These are phyloP conservation scores for Aphelinus certus DNA, from an alignment of 1,140 invertebrate species.

Conservation along the genomic window DNA sequence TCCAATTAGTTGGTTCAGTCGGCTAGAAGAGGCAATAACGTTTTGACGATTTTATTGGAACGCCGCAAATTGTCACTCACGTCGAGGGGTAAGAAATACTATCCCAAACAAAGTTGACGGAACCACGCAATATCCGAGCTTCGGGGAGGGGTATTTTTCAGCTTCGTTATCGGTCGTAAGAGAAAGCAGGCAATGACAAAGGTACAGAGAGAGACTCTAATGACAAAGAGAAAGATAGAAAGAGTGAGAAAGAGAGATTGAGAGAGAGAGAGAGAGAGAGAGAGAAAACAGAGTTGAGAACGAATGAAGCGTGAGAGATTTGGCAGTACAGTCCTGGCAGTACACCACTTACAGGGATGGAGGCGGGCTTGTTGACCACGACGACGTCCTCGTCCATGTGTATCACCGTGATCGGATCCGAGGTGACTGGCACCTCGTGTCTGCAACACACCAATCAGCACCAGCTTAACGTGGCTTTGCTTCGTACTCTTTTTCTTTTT, in stretches of 20 bases:
- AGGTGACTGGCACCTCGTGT: slow-evolving; percentile 97
- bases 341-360: slow-evolving; percentile 92
- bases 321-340: slow-evolving; percentile 77
- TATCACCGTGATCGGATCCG: slow-evolving; percentile 92
- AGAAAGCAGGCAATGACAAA: slow-evolving; percentile 3
- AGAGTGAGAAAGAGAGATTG: slow-evolving; percentile 25
- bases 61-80: too few species aligned
- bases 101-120: too few species aligned
- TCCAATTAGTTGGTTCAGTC: too few species aligned
- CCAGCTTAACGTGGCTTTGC: slow-evolving; percentile 67
- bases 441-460: slow-evolving; percentile 76
- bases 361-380: slow-evolving; percentile 99
- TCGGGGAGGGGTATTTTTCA: too few species aligned
- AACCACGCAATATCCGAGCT: too few species aligned
- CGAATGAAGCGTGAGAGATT: slow-evolving; percentile 35
- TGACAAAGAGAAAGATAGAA: slow-evolving; percentile 20
- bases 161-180: neutral
- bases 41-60: too few species aligned
- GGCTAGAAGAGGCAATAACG: too few species aligned
- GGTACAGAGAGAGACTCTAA: slow-evolving; percentile 15
- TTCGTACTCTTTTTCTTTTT: slow-evolving; percentile 16
- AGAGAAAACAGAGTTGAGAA: slow-evolving; percentile 22
- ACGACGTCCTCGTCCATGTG: slow-evolving; percentile 97
- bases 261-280: neutral
- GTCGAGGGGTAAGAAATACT: too few species aligned